These are phyloP conservation scores for Nemurella pictetii DNA, from an alignment of 2,888 invertebrate species.

Conservation along the genomic window DNA sequence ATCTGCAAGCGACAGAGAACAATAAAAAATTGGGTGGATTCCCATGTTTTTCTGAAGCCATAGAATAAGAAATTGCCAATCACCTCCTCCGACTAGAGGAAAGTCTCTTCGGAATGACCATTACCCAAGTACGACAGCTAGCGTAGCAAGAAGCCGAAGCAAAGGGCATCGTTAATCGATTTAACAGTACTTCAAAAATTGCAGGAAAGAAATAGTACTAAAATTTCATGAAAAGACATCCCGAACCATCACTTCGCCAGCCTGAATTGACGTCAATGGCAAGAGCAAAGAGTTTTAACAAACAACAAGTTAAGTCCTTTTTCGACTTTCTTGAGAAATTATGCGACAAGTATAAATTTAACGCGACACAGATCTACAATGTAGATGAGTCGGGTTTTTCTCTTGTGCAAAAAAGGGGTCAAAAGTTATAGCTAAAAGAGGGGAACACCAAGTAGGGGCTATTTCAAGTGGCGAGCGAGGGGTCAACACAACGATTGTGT, in stretches of 20 bases:
- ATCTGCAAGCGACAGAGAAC: neutral
- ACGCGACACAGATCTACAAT: slow-evolving; percentile 42
- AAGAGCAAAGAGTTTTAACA: slow-evolving; percentile 41
- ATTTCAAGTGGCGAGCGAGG: slow-evolving; percentile 43
- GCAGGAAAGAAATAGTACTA: slow-evolving; percentile 43
- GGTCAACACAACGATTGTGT: slow-evolving; percentile 43
- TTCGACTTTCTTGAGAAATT: slow-evolving; percentile 42
- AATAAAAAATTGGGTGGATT: neutral
- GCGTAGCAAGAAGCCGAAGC: slow-evolving; percentile 42
- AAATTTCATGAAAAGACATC: slow-evolving; percentile 40
- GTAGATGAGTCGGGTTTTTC: slow-evolving; percentile 44
- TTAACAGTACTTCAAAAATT: slow-evolving; percentile 40
- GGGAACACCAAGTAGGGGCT: slow-evolving; percentile 39
- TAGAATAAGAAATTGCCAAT: slow-evolving; percentile 21
- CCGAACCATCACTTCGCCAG: slow-evolving; percentile 38
- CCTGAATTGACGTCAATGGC: slow-evolving; percentile 40
- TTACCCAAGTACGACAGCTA: slow-evolving; percentile 39
- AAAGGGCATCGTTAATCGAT: slow-evolving; percentile 39
- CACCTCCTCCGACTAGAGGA: slow-evolving; percentile 14
- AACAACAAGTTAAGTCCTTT: slow-evolving; percentile 39
- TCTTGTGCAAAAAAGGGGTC: slow-evolving; percentile 41
- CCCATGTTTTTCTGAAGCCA: neutral
- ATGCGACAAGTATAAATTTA: slow-evolving; percentile 40
- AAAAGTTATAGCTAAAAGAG: slow-evolving; percentile 42
- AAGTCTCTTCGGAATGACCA: slow-evolving; percentile 39